Conservation (phyloP, 2,888 invertebrate species). For the Morpho achilles region DNA sequence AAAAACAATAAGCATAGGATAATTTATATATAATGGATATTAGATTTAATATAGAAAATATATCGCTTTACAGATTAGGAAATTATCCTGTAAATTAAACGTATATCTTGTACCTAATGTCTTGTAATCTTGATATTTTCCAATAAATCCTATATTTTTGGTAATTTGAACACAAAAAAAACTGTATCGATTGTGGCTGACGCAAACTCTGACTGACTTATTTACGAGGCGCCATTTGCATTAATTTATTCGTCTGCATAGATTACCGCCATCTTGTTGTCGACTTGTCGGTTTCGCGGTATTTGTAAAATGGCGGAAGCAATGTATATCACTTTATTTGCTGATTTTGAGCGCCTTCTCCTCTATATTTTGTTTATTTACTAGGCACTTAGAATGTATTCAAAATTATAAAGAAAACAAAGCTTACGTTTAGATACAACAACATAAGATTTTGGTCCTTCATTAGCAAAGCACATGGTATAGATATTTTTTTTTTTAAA, state of each 20-base stretch:
- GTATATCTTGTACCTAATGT: no score
- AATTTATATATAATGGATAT: no score
- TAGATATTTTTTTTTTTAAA: no score
- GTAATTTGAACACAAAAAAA: conserved; percentile 20
- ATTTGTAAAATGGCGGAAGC: conserved; percentile 42
- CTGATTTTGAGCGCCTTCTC: conserved; percentile 15
- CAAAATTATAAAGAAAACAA: neutral
- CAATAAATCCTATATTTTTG: no score
- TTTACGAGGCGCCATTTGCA: conserved; percentile 48
- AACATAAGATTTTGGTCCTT: neutral
- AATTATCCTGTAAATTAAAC: no score
- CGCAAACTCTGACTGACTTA: conserved; percentile 51
- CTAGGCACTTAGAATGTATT: neutral
- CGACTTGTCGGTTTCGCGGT: conserved; percentile 32
- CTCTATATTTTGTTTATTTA: neutral
- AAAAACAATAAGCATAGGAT: no score
- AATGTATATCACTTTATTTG: conserved; percentile 33
- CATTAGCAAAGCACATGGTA: no score
- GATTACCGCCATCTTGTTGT: conserved; percentile 57
- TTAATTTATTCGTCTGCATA: conserved; percentile 55
- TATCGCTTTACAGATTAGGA: no score
- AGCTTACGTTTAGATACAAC: neutral
- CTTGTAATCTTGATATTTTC: no score
- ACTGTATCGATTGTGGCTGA: conserved; percentile 50
- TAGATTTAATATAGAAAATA: no score